phyloP scores from a whole-genome alignment of 2,113 vertebrate species.

The Pogona vitticeps region DNA sequence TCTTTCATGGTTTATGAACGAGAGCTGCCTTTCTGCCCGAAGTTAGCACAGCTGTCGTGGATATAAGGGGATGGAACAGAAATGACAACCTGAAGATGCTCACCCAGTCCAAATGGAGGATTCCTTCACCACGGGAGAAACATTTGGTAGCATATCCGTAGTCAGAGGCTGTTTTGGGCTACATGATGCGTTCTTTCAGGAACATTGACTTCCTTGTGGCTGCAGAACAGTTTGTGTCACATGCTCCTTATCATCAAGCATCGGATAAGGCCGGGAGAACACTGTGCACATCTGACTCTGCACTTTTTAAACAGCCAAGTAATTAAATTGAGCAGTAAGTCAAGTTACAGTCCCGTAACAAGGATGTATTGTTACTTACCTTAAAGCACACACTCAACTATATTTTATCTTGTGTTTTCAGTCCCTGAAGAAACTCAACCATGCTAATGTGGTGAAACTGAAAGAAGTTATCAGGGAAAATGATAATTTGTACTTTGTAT shows the following conservation, averaged over 20 bases:
- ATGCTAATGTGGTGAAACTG: slow-evolving; percentile 84
- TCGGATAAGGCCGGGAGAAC: not conserved
- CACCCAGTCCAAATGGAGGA: not conserved
- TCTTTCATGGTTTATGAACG: not conserved
- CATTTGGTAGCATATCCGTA: not conserved
- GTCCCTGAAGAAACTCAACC: slow-evolving; percentile 86
- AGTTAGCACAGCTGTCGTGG: not conserved
- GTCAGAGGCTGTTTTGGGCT: not conserved
- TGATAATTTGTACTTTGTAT: slow-evolving; percentile 85
- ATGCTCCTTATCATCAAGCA: not conserved
- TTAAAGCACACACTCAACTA: slow-evolving; percentile 1
- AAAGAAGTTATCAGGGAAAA: slow-evolving; percentile 88
- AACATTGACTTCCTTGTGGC: not conserved
- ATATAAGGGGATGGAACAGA: not conserved
- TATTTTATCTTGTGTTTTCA: slow-evolving; percentile 64
- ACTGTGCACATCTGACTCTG: not conserved
- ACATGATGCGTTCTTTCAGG: not conserved
- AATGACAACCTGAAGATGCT: not conserved
- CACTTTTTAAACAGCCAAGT: not conserved
- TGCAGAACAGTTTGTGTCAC: not conserved
- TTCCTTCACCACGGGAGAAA: too few species aligned
- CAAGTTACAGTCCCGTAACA: slow-evolving; percentile 5
- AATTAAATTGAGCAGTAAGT: slow-evolving; percentile 1
- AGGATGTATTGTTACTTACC: slow-evolving; percentile 6
- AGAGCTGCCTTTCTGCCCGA: not conserved